These are phyloP conservation scores for Orchesellides sinensis DNA, from an alignment of 2,888 invertebrate genomes.

Conservation along the genomic window DNA sequence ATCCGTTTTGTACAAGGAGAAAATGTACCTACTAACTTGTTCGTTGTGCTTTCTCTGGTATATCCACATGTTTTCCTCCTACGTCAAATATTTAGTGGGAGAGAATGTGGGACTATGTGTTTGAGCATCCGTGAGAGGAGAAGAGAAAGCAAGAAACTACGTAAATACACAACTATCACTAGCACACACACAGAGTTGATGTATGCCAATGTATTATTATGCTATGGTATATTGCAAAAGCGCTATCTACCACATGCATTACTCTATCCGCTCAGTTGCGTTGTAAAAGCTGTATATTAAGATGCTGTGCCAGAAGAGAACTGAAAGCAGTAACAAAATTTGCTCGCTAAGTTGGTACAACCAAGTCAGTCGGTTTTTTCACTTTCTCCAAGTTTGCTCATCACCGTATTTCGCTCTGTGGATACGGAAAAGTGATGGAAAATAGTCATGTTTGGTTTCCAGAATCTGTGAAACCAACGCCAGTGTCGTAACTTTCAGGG, in stretches of 20 bases:
- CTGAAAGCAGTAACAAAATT: neutral
- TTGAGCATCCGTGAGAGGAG: too few relatives aligned
- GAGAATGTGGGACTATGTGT: too few relatives aligned
- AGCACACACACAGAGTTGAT: too few relatives aligned
- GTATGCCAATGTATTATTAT: too few relatives aligned
- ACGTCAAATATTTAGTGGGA: too few relatives aligned
- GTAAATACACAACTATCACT: neutral
- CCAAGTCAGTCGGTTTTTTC: slow-evolving; percentile 63
- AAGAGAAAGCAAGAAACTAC: neutral
- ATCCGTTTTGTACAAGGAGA: too few relatives aligned
- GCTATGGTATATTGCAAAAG: too few relatives aligned
- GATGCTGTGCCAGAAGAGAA: neutral
- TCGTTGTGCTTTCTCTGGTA: too few relatives aligned
- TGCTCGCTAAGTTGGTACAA: neutral
- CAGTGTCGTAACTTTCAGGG: slow-evolving; percentile 14
- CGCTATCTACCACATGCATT: slow-evolving; percentile 1
- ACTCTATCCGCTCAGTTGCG: neutral
- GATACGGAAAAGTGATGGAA: neutral
- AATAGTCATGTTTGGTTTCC: neutral
- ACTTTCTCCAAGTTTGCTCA: slow-evolving; percentile 57
- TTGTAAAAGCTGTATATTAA: neutral
- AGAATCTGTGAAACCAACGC: slow-evolving; percentile 37
- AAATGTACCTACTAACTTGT: too few relatives aligned
- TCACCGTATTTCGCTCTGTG: slow-evolving; percentile 21
- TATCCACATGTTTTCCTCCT: too few relatives aligned